Evolutionary conservation across 2,113 vertebrate genomes (phyloP), one percentile per base, ranked within the genome.

Genomic region (Podarcis cretensis): DNA sequence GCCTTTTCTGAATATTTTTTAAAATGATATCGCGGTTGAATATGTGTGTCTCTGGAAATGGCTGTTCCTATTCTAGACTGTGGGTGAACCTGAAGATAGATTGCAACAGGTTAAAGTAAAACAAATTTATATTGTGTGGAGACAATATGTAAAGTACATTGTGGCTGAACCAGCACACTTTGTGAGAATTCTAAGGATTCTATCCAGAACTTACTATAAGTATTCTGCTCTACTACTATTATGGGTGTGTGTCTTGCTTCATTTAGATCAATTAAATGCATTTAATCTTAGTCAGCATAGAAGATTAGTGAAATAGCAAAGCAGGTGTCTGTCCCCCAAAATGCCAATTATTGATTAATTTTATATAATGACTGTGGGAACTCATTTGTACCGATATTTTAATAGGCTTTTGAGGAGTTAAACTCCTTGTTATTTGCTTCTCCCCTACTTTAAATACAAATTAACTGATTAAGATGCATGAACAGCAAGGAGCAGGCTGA

Each of bases 291-390:
- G 76, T 68, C 40, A 88, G 57, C 18, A 91, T 92, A 81, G 57
- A 63, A 89, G 91, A 66, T 68, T 84, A 90, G 10, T 27, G 78
- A 43, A 84, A 82, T 89, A 89, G 27, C 81, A 92, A 93, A 90
- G 32, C 84, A 87, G 89, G 75, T 32, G 32, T 59, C 71, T 81
- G 77, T 81, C 57, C 80, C 87, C 82, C 85, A 37, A 5, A 40
- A 3, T 48, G 18, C 88, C 89, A 84, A 84, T 91, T 68, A 57
- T 83, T 71, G 23, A 35, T 83, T 5, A 63, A 40, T 57, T 78
- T 88, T 86, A 65, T 77, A 69, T 83, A 59, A 84, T 54, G 68
- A 88, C 48, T 18, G 23, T 20, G 21, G 63, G 40, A 77, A 78
- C 21, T 30, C 82, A 63, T 78, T 77, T 71, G 30, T 68, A 37